These are phyloP conservation scores for Montipora efflorescens DNA, from an alignment of 64 coral and sea anemone genomes.

Conservation along the genomic window DNA sequence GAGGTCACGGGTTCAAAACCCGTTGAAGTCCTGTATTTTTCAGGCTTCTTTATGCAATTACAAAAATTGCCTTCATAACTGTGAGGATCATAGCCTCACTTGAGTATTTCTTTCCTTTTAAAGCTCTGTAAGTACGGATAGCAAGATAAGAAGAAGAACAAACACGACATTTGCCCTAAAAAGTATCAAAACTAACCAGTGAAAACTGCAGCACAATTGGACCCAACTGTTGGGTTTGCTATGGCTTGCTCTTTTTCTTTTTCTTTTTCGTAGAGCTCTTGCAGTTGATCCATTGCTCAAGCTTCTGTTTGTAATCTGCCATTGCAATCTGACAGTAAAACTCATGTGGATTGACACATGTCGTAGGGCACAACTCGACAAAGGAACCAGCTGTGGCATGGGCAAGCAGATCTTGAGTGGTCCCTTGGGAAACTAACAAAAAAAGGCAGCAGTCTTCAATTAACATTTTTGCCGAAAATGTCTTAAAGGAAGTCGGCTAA, in stretches of 20 bases:
- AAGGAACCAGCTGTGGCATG: not conserved
- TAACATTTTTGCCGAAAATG: no score
- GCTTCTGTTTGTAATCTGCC: constrained; percentile 40
- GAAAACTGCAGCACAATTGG: constrained; percentile 52
- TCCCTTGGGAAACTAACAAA: not conserved
- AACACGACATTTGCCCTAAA: no score
- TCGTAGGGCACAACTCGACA: constrained; percentile 62
- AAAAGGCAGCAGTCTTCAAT: no score
- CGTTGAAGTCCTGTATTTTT: no score
- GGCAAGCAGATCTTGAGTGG: not conserved
- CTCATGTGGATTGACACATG: constrained; percentile 60
- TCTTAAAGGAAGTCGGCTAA: no score
- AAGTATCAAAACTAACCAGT: constrained; percentile 7
- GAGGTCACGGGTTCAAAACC: no score
- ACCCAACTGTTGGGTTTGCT: constrained; percentile 19
- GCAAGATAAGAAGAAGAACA: no score
- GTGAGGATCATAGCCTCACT: no score
- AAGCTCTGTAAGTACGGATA: no score
- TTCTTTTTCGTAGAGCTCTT: constrained; percentile 35
- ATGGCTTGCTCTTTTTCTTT: constrained; percentile 19
- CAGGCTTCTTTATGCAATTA: no score
- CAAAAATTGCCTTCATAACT: no score
- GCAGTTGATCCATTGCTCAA: constrained; percentile 68
- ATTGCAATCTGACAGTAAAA: constrained; percentile 83
- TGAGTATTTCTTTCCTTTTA: no score